These are phyloP conservation scores for Chelonoidis abingdonii DNA, from an alignment of 2,113 vertebrate genomes.

Conservation along the genomic window DNA sequence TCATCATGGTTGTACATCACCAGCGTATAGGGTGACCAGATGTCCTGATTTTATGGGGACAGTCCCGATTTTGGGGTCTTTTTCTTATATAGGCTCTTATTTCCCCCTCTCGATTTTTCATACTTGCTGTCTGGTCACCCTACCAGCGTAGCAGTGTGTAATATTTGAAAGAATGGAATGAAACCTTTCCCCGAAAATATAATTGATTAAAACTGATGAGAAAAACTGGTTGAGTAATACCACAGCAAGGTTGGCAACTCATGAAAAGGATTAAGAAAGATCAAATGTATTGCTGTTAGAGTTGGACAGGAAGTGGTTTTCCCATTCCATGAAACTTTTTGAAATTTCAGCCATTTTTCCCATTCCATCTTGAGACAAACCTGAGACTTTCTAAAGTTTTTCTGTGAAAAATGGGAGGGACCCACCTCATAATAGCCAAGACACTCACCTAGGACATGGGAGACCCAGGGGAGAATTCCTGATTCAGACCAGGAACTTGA, in stretches of 20 bases:
- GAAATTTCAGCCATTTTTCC: background rate
- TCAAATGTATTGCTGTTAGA: background rate
- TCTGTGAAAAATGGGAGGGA: background rate
- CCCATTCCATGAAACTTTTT: background rate
- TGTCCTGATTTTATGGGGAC: too few relatives aligned
- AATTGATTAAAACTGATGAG: constrained; percentile 63
- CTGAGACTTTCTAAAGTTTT: background rate
- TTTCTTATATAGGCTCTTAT: too few relatives aligned
- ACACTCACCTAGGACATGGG: background rate
- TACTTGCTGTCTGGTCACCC: too few relatives aligned
- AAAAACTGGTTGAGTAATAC: constrained; percentile 59
- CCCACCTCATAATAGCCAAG: background rate
- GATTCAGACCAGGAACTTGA: background rate
- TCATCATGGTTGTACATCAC: constrained; percentile 63
- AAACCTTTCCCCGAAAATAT: constrained; percentile 14
- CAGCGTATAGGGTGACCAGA: rapidly evolving
- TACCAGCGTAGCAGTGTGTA: constrained; percentile 4
- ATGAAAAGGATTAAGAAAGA: background rate
- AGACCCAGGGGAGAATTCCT: background rate
- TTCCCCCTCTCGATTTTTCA: too few relatives aligned
- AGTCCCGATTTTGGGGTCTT: too few relatives aligned
- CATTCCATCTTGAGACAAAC: background rate
- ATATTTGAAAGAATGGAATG: background rate
- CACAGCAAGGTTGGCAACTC: constrained; percentile 15
- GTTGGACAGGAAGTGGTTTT: background rate